Conservation (phyloP, 1,140 invertebrate species). For the Euura lappo region DNA sequence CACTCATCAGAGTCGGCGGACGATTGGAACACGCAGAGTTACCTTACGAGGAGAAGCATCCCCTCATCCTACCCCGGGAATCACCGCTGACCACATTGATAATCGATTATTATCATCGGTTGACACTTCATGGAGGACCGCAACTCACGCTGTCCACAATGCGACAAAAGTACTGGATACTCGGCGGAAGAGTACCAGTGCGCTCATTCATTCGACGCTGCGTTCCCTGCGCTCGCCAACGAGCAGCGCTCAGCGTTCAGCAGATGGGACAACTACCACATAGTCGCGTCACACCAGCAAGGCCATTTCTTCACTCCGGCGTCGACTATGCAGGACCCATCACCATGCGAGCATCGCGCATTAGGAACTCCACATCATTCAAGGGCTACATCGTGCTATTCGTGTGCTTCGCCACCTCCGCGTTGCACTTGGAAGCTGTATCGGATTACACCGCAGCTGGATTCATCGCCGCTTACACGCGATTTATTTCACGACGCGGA, state of each 20-base stretch:
- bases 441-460: slow-evolving; percentile 43
- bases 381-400: slow-evolving; percentile 32
- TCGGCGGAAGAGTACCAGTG: slow-evolving; percentile 16
- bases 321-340: slow-evolving; percentile 44
- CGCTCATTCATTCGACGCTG: neutral
- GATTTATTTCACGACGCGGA: slow-evolving; percentile 47
- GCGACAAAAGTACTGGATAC: slow-evolving; percentile 33
- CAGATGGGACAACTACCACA: slow-evolving; percentile 31
- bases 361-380: slow-evolving; percentile 19
- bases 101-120: slow-evolving; percentile 26
- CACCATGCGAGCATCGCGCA: slow-evolving; percentile 22
- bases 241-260: slow-evolving; percentile 34
- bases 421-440: slow-evolving; percentile 52
- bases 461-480: slow-evolving; percentile 46
- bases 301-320: slow-evolving; percentile 33
- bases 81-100: slow-evolving; percentile 29
- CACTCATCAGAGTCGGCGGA: slow-evolving; percentile 33
- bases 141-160: slow-evolving; percentile 19
- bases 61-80: slow-evolving; percentile 31
- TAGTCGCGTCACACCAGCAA: slow-evolving; percentile 25
- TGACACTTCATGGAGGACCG: slow-evolving; percentile 30
- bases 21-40: slow-evolving; percentile 29
- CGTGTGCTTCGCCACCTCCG: slow-evolving; percentile 41
- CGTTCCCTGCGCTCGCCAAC: slow-evolving; percentile 20
- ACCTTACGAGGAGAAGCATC: slow-evolving; percentile 29